Base-by-base conservation (phyloP, 2,888 invertebrate genomes). In the Stenurella melanura region DNA sequence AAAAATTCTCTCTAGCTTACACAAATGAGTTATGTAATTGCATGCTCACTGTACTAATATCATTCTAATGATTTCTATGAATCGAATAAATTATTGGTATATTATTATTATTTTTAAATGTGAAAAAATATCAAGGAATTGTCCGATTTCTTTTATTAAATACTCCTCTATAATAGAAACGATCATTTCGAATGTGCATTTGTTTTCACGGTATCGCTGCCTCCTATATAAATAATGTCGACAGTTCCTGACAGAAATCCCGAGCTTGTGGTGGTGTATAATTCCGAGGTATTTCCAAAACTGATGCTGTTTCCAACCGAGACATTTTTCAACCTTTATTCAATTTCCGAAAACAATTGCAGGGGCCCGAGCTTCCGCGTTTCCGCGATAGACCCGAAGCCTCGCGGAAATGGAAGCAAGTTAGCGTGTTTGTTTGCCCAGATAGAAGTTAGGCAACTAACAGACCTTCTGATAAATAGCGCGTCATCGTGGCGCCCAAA, bases 331-430 rank as follows among this genome's bases (percentile, higher is more conserved):
- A 88, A 85, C 85, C 87, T 86, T 86, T 87, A 88, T 90, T 88
- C 90, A 90, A 91, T 91, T 91, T 90, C 89, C 89, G 89, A 90
- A 90, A 90, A 90, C 89, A 89, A 88, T 89, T 88, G 86, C 82
- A 78, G 78, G 76, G 78, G 73, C 79, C 82, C 80, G 78, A 77
- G 79, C 73, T 81, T 81, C 80, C 80, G 80, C 73, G 69, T 57
- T 60, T 77, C 76, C 60, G 73, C 75, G 78, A 80, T 81, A 79
- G 78, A 81, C 74, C 75, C 71, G 64, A 75, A 76, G 76, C 74
- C 67, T 74, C 83, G 75, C 83, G 85, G 84, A 86, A 86, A 87
- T 85, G 85, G 84, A 84, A 83, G 82, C 78, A 83, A 84, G 81
- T 85, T 86, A 83, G 84, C 81, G 81, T 83, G 83, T 84, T 82